Base-by-base conservation (phyloP, 92 coral and sea anemone species). In the Epizoanthus scotinus region DNA sequence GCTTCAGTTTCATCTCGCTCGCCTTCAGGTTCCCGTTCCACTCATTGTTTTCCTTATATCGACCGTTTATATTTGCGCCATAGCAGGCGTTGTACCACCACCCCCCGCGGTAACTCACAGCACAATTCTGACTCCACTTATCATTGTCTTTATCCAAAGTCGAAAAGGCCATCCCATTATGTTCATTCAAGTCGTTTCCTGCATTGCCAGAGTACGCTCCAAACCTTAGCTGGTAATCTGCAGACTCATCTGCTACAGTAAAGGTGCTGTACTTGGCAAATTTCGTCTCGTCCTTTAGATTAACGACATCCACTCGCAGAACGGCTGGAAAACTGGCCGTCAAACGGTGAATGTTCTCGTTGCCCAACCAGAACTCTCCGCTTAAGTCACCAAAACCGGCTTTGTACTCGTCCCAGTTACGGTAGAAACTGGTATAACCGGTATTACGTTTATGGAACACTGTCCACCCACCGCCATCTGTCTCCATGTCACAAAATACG, bases 341-440 rank as follows among this genome's bases (percentile, higher is more conserved):
- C 44, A 84, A 77, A 40, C 84, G 84, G 18, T 84, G 69, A 77
- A 85, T 85, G 27, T 85, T 78, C 49, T 85, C 85, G 54, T 78
- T 56, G n/a, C 88, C 88, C 56, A 85, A 83, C 88, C 85, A 84
- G 42, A 78, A 84, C 79, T 84, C 88, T 50, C 88, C 59, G 85
- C 50, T 84, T 42, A 78, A 85, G 55, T 67, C 71, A 21, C 87
- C 83, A 42, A 84, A 84, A 40, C 87, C 83, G 40, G 74, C 22
- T 65, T 77, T 84, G 83, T 84, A 84, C 1, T 65, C 69, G 61
- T 75, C 58, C 87, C 87, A 84, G 53, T 80, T 42, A 13, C 77
- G 83, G 61, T 36, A 84, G 59, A 84, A 84, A 84, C 80, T 65
- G 9, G 29, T 81, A 19, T 80, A 40, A 53, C 87, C 87, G 22